These are phyloP conservation scores for Dynastes hyllus DNA, from an alignment of 2,888 invertebrate genomes.

Conservation along the genomic window DNA sequence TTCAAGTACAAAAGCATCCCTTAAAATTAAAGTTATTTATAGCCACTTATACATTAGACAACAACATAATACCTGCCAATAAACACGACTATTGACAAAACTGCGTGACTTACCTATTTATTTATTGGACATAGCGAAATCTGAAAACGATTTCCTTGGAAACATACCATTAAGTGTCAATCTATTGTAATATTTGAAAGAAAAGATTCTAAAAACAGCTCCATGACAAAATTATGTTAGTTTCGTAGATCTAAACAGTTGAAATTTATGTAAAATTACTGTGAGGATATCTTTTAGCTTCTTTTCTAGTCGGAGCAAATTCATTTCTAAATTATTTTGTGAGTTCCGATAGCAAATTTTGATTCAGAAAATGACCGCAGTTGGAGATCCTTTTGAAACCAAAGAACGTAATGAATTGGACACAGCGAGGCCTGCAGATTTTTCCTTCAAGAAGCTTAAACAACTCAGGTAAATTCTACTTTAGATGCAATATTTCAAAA, in stretches of 20 bases:
- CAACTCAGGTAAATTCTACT: constrained; percentile 63
- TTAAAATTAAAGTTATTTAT: neutral
- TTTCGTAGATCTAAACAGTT: neutral
- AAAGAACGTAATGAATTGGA: constrained; percentile 38
- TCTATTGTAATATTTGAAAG: neutral
- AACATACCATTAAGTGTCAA: neutral
- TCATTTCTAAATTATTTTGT: neutral
- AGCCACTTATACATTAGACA: too few species aligned
- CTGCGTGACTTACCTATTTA: too few species aligned
- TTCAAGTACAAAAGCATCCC: neutral
- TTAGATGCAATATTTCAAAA: too few species aligned
- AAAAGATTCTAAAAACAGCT: neutral
- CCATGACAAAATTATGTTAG: neutral
- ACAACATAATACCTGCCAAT: too few species aligned
- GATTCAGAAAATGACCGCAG: neutral
- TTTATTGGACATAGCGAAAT: neutral
- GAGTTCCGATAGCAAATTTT: constrained; percentile 4
- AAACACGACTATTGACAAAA: neutral
- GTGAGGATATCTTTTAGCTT: too few species aligned
- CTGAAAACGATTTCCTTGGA: neutral
- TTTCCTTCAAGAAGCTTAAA: constrained; percentile 68
- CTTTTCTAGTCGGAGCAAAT: neutral
- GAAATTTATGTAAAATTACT: neutral
- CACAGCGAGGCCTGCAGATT: constrained; percentile 67
- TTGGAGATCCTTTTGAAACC: neutral